Base-by-base conservation (phyloP, 2,113 vertebrate genomes). In the Oenanthe melanoleuca region DNA sequence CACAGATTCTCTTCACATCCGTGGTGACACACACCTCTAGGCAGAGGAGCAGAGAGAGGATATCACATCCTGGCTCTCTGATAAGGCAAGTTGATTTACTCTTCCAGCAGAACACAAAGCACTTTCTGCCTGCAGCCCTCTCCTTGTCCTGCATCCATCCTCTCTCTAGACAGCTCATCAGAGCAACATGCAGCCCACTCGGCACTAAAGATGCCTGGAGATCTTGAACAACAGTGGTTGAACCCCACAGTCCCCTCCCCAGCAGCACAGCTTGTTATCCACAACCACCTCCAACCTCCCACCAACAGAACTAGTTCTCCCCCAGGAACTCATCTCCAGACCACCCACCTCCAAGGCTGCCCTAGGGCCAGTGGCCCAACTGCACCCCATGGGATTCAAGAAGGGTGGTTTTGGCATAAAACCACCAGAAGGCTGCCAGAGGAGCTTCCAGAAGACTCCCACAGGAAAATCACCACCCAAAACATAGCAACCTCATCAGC, bases 281-380 rank as follows among this genome's bases (percentile, higher is more conserved):
- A 50, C 0, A 2, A 17, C 31, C 2, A 8, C 22, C 11, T 60
- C 37, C 3, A 11, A 34, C 11, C 18, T 89, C 72, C 47, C 56
- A 80, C 18, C 11, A 6, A 33, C 10, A 57, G 53, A 37, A 88
- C 23, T 59, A 90, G 69, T 52, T 85, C 61, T 78, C 11, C 23
- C 56, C 20, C 24, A 40, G 45, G 40, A 67, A 28, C 42, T 17
- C 66, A 74, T 47, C 44, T 49, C 56, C 72, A 57, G 84, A 42
- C 19, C 59, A 18, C 69, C 8, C 29, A 2, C 5, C 23, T 60
- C 69, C 4, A 4, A 82, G 49, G 31, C 11, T 59, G 52, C 42
- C 42, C 67, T 14, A 12, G 0, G 0, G 72, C 10, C 8, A 4
- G 31, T 28, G 56, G 34, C 14, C n/a, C 42, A 69, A 18, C 29